Evolutionary conservation across 2,888 invertebrate genomes (phyloP), one percentile per base, ranked within the genome.

Genomic region (Mayetiola destructor): DNA sequence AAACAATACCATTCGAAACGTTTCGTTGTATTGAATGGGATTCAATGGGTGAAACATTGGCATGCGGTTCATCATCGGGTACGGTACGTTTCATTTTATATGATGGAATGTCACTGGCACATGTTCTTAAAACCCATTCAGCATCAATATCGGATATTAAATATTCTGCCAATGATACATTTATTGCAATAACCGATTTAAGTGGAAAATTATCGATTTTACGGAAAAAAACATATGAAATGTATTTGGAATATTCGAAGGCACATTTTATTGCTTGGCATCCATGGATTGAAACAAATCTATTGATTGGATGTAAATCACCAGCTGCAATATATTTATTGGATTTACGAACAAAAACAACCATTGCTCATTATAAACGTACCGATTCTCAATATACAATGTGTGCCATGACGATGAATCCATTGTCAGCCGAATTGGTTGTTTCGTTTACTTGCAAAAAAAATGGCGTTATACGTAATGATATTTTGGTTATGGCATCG

Each of bases 201-300:
- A 60, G 63, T 27, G 70, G 71, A 0, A 63, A 64, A 21, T 64
- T 71, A 8, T 64, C 61, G 10, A 63, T 71, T 23, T 27, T 48
- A n/a, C 48, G 48, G 16, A 48, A 48, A 6, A 48, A 48, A 14
- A 5, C 5, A 12, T 67, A 64, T 58, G 62, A 66, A 55, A 66
- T 66, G 63, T 23, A 40, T 21, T 12, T 27, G 3, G 29, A 18
- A 12, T 21, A 40, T 27, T 32, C 18, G 3, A 29, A 8, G 57
- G 61, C 5, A 63, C 65, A 8, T 62, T 66, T 27, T 32, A 67
- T 73, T 20, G 72, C 72, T 55, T 75, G 74, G 74, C 75, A 75
- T 65, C 75, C 75, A 1, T 75, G 75, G 75, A 68, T 68, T 20
- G 69, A 68, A 21, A 66, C 67, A 2, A 67, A 73, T 60, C 63